These are phyloP conservation scores for Crocidura indochinensis DNA, from an alignment of 2,797 vertebrate species.

Conservation along the genomic window DNA sequence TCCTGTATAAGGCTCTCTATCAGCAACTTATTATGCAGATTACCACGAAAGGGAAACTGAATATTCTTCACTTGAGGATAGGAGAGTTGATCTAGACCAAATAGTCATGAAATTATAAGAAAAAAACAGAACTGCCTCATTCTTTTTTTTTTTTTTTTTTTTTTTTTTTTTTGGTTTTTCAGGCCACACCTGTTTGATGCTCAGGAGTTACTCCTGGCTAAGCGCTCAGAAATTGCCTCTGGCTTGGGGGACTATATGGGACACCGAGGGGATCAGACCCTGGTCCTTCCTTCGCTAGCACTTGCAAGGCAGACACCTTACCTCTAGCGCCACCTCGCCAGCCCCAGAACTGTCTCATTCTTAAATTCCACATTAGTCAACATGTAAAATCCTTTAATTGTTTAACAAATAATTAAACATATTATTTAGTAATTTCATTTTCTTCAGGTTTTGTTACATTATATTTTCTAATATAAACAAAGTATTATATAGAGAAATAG, in stretches of 20 bases:
- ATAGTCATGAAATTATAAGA: neutral
- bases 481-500: constrained; percentile 14
- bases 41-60: neutral
- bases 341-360: neutral
- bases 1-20: neutral
- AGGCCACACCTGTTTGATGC: too few relatives aligned
- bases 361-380: neutral
- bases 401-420: constrained; percentile 29
- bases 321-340: too few relatives aligned
- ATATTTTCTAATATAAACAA: neutral
- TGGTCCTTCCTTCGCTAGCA: too few relatives aligned
- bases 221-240: too few relatives aligned
- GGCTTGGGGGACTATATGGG: too few relatives aligned
- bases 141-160: too few relatives aligned
- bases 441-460: constrained; percentile 10
- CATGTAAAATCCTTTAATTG: neutral
- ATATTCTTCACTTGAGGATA: neutral
- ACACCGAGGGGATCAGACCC: too few relatives aligned
- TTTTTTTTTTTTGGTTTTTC: too few relatives aligned
- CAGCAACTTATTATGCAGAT: neutral
- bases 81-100: neutral
- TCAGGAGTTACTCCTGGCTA: too few relatives aligned
- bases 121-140: neutral
- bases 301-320: too few relatives aligned
- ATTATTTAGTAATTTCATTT: neutral